Base-by-base conservation (phyloP, 1,140 invertebrate genomes). In the Chironomus tepperi region DNA sequence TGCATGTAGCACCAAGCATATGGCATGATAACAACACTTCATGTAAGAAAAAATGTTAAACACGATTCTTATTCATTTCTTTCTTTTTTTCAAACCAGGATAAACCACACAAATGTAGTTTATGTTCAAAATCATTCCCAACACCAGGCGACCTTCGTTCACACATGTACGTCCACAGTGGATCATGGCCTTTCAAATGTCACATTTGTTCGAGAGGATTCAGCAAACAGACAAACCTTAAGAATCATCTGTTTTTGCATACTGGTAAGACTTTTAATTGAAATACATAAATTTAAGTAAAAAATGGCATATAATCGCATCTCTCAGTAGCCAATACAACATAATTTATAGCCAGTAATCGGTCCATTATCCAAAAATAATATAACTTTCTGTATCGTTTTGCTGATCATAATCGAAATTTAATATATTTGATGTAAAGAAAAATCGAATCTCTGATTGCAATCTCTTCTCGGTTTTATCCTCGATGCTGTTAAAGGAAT, bases 91-190 rank as follows among this genome's bases (percentile, higher is more conserved):
- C 80, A 79, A 86, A 86, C 16, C 85, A 93, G 91, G 91, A 93
- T 80, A 93, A 93, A 81, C 91, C 91, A 1, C 91, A 94, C 84
- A 93, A 93, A 79, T 93, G 92, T 80, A 84, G 84, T 9, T 84
- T 91, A 76, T 93, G 92, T 79, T 88, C 89, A 16, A 93, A 93
- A 79, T 93, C 91, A 1, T 94, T 93, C 83, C 91, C 91, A 16
- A 94, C 92, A 0, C 92, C 92, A 0, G 92, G 92, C 18, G 92
- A 94, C 82, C 84, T 95, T 73, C 91, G 93, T 78, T 90, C 89
- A 76, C 91, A 95, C 80, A 91, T 89, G 87, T 92, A 93, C 80
- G 90, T 93, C 12, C 93, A 94, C 82, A 92, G 89, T 75, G 92
- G 92, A 8, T 88, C 89, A 5, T 94, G 92, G 92, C 93, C 93